Base-by-base conservation (phyloP, 2,888 invertebrate genomes). In the Coecobrya sp. region DNA sequence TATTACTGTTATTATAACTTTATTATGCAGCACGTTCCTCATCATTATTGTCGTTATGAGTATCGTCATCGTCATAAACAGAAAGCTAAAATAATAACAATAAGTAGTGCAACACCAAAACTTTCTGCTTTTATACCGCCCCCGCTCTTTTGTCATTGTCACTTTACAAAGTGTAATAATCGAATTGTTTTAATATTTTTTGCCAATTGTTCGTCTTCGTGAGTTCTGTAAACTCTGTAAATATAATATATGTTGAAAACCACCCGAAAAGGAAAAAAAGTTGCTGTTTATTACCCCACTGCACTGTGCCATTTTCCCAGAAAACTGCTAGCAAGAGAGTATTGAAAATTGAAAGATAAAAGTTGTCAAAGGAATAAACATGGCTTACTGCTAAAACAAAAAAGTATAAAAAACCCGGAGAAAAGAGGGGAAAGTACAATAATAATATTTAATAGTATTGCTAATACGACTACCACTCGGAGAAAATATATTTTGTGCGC, bases 361-460 rank as follows among this genome's bases (percentile, higher is more conserved):
- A 73, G 42, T 73, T 73, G 73, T 73, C 73, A n/a, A 42, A 73
- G 73, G 73, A 73, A 73, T 73, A 73, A 73, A 73, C 73, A 73
- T 73, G 73, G 73, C 73, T 73, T 73, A 73, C 42, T 42, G 42
- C n/a, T 73, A 73, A 73, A 73, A 73, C 22, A 73, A n/a, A 73
- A 73, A 73, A 73, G 45, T 42, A 45, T 73, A 36, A 27, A 65
- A 65, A 27, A 1, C 59, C 4, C 1, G 22, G 8, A 8, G 19
- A 65, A 10, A 11, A 65, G 27, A 70, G 42, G 22, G 19, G 27
- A 73, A 73, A 73, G 73, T 73, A 73, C 73, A 73, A 73, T 73
- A 73, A 73, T 73, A 73, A 73, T 73, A 73, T 73, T 73, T 73
- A 73, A 73, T 73, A 73, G 73, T 45, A 73, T 73, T 36, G 73